phyloP scores from a whole-genome alignment of 2,797 vertebrate species.

The Notolepis coatsorum region DNA sequence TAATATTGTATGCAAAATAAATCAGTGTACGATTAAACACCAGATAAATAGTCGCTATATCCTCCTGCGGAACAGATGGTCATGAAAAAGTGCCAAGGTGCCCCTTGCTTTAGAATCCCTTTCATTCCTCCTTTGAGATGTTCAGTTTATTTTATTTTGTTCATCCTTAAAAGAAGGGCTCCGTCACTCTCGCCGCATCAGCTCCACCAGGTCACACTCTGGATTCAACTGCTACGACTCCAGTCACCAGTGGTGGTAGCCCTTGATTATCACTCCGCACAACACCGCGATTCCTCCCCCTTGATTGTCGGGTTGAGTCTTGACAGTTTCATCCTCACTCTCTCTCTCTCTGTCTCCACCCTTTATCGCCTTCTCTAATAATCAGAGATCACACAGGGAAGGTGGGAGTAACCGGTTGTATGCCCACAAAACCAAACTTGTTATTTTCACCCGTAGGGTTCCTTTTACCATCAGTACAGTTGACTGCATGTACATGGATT shows the following conservation, averaged over 20 bases:
- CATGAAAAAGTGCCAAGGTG: slow-evolving; percentile 66
- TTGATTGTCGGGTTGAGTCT: too few relatives aligned
- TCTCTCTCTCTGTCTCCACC: not conserved
- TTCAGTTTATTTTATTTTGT: slow-evolving; percentile 54
- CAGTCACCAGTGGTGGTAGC: slow-evolving; percentile 33
- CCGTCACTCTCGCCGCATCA: slow-evolving; percentile 56
- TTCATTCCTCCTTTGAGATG: too few relatives aligned
- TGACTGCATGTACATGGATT: slow-evolving; percentile 4
- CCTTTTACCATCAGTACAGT: slow-evolving; percentile 16
- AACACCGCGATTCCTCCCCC: too few relatives aligned
- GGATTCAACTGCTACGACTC: slow-evolving; percentile 14
- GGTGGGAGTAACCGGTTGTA: slow-evolving; percentile 7
- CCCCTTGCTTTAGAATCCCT: slow-evolving; percentile 45
- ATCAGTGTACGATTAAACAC: slow-evolving; percentile 17
- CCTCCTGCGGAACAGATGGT: slow-evolving; percentile 35
- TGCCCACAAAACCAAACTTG: not conserved
- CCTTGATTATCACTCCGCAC: slow-evolving; percentile 33
- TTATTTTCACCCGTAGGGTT: slow-evolving; percentile 12
- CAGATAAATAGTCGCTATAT: slow-evolving; percentile 30
- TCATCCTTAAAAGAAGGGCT: slow-evolving; percentile 71
- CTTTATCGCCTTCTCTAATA: slow-evolving; percentile 23
- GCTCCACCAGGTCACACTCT: slow-evolving; percentile 14
- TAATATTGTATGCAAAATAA: slow-evolving; percentile 41
- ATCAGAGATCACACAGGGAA: slow-evolving; percentile 26
- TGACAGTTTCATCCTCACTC: slow-evolving; percentile 5